Evolutionary conservation across 1,140 invertebrate genomes (phyloP).

Genomic region (Diorhabda sublineata): DNA sequence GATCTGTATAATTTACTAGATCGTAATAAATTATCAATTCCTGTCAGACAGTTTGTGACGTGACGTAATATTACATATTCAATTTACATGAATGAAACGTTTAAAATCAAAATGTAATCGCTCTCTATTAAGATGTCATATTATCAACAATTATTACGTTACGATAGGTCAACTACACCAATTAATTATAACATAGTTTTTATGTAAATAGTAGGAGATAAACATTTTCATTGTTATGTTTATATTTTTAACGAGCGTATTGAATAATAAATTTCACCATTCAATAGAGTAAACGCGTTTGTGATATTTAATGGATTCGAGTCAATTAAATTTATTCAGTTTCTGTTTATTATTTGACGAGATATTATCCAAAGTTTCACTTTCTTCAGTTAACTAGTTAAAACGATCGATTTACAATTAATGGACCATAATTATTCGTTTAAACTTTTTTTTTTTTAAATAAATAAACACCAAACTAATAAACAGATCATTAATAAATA

Average conservation of each 20-base stretch:
- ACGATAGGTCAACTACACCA: slow-evolving; percentile 20
- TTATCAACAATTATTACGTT: slow-evolving; percentile 20
- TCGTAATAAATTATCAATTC: too few relatives aligned
- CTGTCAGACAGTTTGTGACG: slow-evolving; percentile 5
- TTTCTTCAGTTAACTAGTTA: neutral
- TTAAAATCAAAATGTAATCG: slow-evolving; percentile 21
- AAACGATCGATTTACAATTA: neutral
- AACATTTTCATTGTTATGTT: slow-evolving; percentile 23
- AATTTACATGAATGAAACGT: slow-evolving; percentile 19
- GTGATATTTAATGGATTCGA: slow-evolving; percentile 2
- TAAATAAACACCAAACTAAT: too few relatives aligned
- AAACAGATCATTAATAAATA: too few relatives aligned
- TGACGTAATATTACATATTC: slow-evolving; percentile 5
- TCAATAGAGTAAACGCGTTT: slow-evolving; percentile 5
- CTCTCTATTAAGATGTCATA: slow-evolving; percentile 21
- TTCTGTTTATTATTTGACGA: slow-evolving; percentile 1
- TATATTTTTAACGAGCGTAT: slow-evolving; percentile 22
- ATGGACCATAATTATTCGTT: too few relatives aligned
- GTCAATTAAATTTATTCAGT: slow-evolving; percentile 1
- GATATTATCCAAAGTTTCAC: neutral
- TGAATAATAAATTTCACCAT: slow-evolving; percentile 18
- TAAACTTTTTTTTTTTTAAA: too few relatives aligned
- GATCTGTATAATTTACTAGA: too few relatives aligned
- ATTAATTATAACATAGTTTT: slow-evolving; percentile 25
- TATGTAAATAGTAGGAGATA: slow-evolving; percentile 22